Evolutionary conservation across 2,113 vertebrate genomes (phyloP), one percentile per base, ranked within the genome.

Genomic region (Oncorhynchus gorbuscha): DNA sequence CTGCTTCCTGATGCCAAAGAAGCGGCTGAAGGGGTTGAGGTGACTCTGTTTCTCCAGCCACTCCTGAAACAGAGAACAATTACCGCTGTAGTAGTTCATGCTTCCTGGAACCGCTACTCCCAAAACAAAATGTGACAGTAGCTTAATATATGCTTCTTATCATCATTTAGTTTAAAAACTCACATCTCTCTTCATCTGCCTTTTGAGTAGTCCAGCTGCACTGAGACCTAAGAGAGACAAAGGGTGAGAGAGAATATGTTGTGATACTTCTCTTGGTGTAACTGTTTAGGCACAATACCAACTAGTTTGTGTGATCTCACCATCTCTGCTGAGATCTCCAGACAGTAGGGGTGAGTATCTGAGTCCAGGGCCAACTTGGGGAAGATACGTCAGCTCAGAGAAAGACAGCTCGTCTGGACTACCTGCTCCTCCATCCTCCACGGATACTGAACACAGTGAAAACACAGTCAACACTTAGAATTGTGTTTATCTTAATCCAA

Each of bases 121-220:
- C n/a, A 20, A n/a, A n/a, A 62, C n/a, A 14, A 13, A 59, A 61
- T 24, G 59, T 51, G 8, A 45, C 45, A 45, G 13, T 24, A 22
- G 62, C 65, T 28, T 55, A 32, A 20, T 51, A 13, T 74, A 39
- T 3, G 28, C 22, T 59, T 22, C 14, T 67, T 49, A 39, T 72
- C 30, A 11, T 51, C 16, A 69, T 82, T 69, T 1, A 51, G n/a
- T 7, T 45, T 66, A 24, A 30, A n/a, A 28, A 65, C 86, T 28
- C 39, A 92, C 92, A 89, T 92, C 86, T 90, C 84, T 86, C 39
- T 87, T 88, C 79, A 89, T 72, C 2, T 90, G 88, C 26, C 89
- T 78, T 2, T 90, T 85, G 66, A 91, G 77, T 73, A 90, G 78
- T 12, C 86, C 85, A 20, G 86, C 20, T 74, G 84, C 71, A 84